Evolutionary conservation across 2,113 vertebrate species (phyloP), one percentile per base, ranked within the genome.

Genomic region (Electrona antarctica): DNA sequence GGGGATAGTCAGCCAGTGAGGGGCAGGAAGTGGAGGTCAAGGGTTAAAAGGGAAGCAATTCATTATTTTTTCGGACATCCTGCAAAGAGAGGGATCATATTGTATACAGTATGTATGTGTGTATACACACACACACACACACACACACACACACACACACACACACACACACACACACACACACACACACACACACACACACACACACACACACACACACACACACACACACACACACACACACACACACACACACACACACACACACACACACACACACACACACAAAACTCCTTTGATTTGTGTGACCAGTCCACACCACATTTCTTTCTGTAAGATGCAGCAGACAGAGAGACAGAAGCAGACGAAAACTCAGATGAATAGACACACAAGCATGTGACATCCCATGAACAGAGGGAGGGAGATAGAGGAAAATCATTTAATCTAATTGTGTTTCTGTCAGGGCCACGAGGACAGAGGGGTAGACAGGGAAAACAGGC

Each of bases 1-100:
- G 12, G 13, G 57, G 85, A 78, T 52, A 71, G 33, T 6, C 57
- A 60, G 50, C 46, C 50, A 67, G 45, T 41, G 6, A 10, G 45
- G 72, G 69, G 62, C 83, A 90, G 89, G 90, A 91, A 91, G 81
- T 74, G 1, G 67, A 78, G 90, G 87, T 90, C 85, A 90, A 33
- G 58, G 89, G 83, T 92, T 64, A 88, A 78, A 55, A 67, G 69
- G 69, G 75, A 64, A 72, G 74, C 6, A 8, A 67, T 88, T 82
- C 70, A 71, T 83, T 81, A 33, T 81, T 84, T 78, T 64, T 70
- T 75, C 58, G 51, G 64, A 7, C 50, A 64, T 60, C 56, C 52
- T 69, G 58, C 5, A 76, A 73, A 41, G 78, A 73, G 71, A 70
- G 48, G 47, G 55, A 50, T 10, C 28, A 10, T 33, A 33, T 33